These are phyloP conservation scores for Cacatua alba DNA, from an alignment of 2,113 vertebrate species.

Conservation along the genomic window DNA sequence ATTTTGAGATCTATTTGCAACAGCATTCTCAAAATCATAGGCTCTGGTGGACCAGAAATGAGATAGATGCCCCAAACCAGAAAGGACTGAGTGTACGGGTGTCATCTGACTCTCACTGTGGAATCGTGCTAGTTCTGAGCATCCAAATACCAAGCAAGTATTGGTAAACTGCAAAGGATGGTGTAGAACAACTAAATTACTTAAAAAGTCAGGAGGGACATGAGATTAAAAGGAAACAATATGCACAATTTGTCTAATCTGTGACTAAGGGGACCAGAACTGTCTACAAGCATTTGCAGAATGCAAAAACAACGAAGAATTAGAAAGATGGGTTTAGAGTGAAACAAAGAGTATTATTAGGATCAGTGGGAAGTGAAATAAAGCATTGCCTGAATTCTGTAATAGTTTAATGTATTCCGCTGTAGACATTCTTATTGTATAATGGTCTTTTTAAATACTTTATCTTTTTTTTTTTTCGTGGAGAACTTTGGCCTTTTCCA, in stretches of 20 bases:
- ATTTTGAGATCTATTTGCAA: not conserved
- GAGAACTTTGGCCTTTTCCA: not conserved
- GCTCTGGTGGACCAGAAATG: not conserved
- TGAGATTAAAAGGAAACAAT: not conserved
- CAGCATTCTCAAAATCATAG: not conserved
- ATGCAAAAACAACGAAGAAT: not conserved
- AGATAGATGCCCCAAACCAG: not conserved
- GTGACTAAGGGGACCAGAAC: conserved; percentile 19
- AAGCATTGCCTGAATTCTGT: conserved; percentile 10
- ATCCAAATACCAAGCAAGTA: not conserved
- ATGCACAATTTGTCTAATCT: conserved; percentile 14
- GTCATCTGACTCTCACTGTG: not conserved
- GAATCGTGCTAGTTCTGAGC: not conserved
- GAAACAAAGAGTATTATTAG: conserved; percentile 57
- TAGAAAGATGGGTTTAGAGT: not conserved
- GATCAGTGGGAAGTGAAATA: conserved; percentile 20
- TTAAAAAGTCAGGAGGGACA: conserved; percentile 28
- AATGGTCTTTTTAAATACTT: not conserved
- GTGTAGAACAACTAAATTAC: not conserved
- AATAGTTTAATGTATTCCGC: not conserved
- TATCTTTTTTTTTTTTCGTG: not conserved
- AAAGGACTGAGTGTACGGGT: not conserved
- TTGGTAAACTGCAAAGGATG: not conserved
- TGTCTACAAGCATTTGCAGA: conserved; percentile 17
- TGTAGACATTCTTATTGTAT: not conserved